phyloP scores from a whole-genome alignment of 2,888 invertebrate genomes.

The Eilema sororculum region DNA sequence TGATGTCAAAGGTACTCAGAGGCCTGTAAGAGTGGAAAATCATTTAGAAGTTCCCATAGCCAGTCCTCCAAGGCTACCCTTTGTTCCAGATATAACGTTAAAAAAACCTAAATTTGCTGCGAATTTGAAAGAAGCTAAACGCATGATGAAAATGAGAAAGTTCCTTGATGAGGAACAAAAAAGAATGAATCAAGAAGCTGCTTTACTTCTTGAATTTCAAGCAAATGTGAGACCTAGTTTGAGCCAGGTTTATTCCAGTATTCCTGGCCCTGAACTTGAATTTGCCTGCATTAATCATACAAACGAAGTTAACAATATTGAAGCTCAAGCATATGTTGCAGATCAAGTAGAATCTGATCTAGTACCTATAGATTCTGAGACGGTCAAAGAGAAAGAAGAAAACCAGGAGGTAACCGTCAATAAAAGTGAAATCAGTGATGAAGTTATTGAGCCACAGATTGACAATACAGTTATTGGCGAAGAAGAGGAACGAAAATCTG shows the following conservation, averaged over 20 bases:
- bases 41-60: slow-evolving; percentile 74
- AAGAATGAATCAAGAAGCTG: slow-evolving; percentile 84
- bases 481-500: slow-evolving; percentile 13
- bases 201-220: slow-evolving; percentile 80
- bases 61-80: slow-evolving; percentile 73
- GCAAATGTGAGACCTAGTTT: slow-evolving; percentile 82
- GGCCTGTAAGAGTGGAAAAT: slow-evolving; percentile 75
- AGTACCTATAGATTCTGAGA: slow-evolving; percentile 29
- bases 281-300: slow-evolving; percentile 73
- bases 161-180: slow-evolving; percentile 88
- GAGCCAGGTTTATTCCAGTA: slow-evolving; percentile 82
- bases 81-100: slow-evolving; percentile 82
- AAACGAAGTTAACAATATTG: slow-evolving; percentile 51
- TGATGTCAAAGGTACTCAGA: slow-evolving; percentile 61
- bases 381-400: slow-evolving; percentile 26
- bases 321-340: slow-evolving; percentile 36
- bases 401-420: slow-evolving; percentile 14
- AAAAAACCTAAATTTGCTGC: slow-evolving; percentile 91
- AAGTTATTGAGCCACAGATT: slow-evolving; percentile 14
- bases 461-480: slow-evolving; percentile 25
- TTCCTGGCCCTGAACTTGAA: slow-evolving; percentile 82
- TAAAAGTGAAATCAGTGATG: slow-evolving; percentile 13
- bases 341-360: slow-evolving; percentile 26
- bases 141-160: slow-evolving; percentile 89
- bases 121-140: slow-evolving; percentile 89